A percentile compares a stretch with the other conserved stretches of the same genome.
Conservation (phyloP, 1,140 invertebrate species). For the Acromyrmex charruanus region DNA sequence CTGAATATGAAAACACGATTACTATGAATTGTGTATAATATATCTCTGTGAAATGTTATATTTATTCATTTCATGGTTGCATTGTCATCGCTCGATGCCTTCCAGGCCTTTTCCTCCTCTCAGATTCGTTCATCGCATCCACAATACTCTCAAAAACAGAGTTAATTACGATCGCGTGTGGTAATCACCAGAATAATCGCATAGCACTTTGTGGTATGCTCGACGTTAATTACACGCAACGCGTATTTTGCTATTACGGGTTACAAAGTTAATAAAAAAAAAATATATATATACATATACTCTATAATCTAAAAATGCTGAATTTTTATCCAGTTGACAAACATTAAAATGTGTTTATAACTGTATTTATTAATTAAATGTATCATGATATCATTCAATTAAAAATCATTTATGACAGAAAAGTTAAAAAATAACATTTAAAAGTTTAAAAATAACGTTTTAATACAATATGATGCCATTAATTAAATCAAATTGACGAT, state of each 20-base stretch:
- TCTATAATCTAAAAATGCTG: neutral
- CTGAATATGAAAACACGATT: neutral
- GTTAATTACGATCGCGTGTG: conserved; percentile 1
- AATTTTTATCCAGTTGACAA: neutral
- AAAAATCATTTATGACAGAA: neutral
- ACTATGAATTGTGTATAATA: neutral
- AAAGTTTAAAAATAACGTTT: neutral
- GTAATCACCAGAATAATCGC: conserved; percentile 2
- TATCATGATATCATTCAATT: neutral
- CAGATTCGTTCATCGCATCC: neutral
- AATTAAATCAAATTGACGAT: neutral
- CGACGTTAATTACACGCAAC: conserved; percentile 5
- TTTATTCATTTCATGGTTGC: neutral
- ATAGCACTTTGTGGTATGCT: neutral
- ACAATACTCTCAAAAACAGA: neutral
- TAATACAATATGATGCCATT: neutral
- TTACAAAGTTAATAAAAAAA: neutral
- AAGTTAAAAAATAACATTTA: neutral
- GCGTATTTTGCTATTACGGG: neutral
- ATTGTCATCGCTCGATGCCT: neutral
- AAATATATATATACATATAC: neutral
- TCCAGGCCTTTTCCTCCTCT: neutral
- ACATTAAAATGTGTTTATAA: neutral
- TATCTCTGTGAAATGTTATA: neutral
- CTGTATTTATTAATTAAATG: neutral